Conservation (phyloP, 2,797 vertebrate species). For the Apogon hyalosoma region DNA sequence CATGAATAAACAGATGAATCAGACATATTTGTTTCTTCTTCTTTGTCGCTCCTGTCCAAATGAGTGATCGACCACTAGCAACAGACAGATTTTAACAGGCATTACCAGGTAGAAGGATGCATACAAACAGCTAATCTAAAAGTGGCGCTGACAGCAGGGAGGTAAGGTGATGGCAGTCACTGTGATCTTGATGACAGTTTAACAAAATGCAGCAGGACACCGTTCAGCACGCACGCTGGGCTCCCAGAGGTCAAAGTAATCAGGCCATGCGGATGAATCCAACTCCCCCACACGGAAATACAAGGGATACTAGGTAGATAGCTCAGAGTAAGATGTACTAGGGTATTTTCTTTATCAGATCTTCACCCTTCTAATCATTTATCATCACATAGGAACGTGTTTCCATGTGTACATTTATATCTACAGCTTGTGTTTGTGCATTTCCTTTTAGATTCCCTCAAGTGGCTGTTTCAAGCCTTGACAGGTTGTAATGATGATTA, state of each 20-base stretch:
- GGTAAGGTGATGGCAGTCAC: slow-evolving; percentile 9
- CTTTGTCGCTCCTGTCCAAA: background rate
- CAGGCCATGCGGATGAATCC: slow-evolving; percentile 4
- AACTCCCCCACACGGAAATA: background rate
- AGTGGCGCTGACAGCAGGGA: background rate
- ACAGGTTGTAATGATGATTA: slow-evolving; percentile 15
- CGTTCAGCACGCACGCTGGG: background rate
- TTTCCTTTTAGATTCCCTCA: slow-evolving; percentile 26
- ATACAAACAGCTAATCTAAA: slow-evolving; percentile 1
- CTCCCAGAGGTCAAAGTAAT: slow-evolving; percentile 13
- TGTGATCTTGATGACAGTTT: slow-evolving; percentile 26
- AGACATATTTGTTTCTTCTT: background rate
- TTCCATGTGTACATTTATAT: background rate
- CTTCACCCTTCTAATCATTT: background rate
- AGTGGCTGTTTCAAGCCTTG: slow-evolving; percentile 27
- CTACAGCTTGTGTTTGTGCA: background rate
- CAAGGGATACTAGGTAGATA: background rate
- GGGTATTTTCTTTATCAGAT: background rate
- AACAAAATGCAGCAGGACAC: slow-evolving; percentile 23
- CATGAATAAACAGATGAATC: background rate
- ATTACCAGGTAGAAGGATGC: background rate
- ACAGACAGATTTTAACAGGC: background rate
- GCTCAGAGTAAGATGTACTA: background rate
- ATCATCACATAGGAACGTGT: background rate
- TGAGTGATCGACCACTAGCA: background rate